Base-by-base conservation (phyloP, 2,888 invertebrate species). In the Drosophila multiciliata region DNA sequence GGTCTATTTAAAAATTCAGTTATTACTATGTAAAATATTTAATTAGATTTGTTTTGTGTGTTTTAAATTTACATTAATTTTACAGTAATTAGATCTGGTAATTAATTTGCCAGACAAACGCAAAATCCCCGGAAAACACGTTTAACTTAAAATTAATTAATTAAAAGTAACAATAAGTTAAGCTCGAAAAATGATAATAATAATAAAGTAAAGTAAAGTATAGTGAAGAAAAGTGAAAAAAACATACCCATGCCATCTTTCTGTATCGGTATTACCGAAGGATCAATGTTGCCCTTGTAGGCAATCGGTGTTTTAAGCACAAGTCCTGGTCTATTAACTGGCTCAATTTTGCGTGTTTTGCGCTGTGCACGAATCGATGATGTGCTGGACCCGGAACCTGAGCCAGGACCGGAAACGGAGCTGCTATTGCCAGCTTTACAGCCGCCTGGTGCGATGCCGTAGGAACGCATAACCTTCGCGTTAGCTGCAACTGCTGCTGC, bases 211-310 rank as follows among this genome's bases (percentile, higher is more conserved):
- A 68, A 60, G 55, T 64, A 63, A 79, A 68, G 52, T 63, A 64
- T 54, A 52, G 57, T 52, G 29, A 63, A 61, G 52, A 38, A 48
- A 55, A 61, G 75, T 77, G 83, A 88, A 83, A 90, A 93, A 83
- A 87, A 93, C 95, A 95, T 94, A 97, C 97, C 97, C 94, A 97
- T 97, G 93, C 97, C 97, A 93, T 97, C 97, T 93, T 96, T 97
- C 93, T 96, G 96, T 91, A 98, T 96, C 63, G 98, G 97, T 93
- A 98, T 96, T 90, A 97, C 96, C 77, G 97, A 96, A 72, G 97
- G 95, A 94, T 97, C 97, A 65, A 96, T 96, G 92, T 96, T 95
- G 88, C 96, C 95, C 91, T 96, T 96, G 93, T 96, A 96, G 58
- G 96, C 96, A 79, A 96, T 96, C 69, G 96, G 96, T 76, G 96